A percentile compares a stretch with the other conserved stretches of the same genome.
Evolutionary conservation across 2,113 vertebrate species (phyloP).

Genomic region (Emberiza fucata): DNA sequence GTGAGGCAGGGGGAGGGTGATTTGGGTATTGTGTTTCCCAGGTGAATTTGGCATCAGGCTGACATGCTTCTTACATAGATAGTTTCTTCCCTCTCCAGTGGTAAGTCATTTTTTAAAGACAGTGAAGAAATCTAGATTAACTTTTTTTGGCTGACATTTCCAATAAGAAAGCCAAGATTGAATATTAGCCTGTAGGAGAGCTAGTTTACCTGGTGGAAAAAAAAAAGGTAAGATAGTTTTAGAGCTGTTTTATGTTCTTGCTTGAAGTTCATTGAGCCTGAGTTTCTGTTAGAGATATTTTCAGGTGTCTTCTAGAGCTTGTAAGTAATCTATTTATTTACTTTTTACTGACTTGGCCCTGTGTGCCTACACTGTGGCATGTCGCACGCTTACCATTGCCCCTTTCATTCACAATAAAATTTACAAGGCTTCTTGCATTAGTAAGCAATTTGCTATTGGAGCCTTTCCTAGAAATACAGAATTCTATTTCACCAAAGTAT

Average conservation of each 20-base stretch:
- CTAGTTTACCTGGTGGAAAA: background rate
- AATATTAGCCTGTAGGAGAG: background rate
- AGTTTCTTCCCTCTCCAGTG: background rate
- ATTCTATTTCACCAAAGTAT: constrained; percentile 38
- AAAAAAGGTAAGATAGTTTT: background rate
- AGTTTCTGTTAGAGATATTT: background rate
- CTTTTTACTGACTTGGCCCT: background rate
- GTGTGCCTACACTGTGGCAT: background rate
- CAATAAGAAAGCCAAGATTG: background rate
- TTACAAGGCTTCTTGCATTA: constrained; percentile 34
- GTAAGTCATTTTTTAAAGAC: background rate
- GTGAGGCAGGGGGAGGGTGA: background rate
- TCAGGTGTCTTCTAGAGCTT: background rate
- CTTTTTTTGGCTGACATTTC: background rate
- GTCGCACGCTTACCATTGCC: background rate
- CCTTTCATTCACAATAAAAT: constrained; percentile 17
- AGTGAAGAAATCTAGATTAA: background rate
- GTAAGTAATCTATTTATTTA: constrained; percentile 39
- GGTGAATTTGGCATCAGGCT: background rate
- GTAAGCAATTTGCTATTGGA: constrained; percentile 38
- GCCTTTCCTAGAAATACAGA: constrained; percentile 59
- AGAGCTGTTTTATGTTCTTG: background rate
- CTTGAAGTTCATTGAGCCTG: background rate
- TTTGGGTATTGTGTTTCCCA: background rate
- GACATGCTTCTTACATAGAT: fast-evolving